Conservation (phyloP, 2,113 vertebrate species). For the Taxidea taxus region DNA sequence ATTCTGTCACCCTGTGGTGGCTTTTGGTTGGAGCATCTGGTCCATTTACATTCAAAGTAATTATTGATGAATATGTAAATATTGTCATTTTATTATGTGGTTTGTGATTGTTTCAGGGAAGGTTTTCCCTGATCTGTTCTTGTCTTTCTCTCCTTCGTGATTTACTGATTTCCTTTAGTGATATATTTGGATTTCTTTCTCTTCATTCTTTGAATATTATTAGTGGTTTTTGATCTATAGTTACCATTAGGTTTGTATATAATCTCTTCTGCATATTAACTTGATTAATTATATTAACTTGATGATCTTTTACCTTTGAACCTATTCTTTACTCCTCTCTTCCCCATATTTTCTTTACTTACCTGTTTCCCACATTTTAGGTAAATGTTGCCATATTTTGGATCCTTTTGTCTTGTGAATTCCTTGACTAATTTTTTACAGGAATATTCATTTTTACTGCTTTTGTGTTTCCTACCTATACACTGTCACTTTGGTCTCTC, state of each 20-base stretch:
- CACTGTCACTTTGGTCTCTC: background rate
- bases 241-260: background rate
- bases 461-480: background rate
- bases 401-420: background rate
- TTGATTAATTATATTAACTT: background rate
- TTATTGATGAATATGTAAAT: background rate
- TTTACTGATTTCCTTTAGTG: background rate
- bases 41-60: background rate
- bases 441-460: background rate
- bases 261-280: background rate
- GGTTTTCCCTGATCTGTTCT: background rate
- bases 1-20: background rate
- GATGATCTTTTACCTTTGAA: background rate
- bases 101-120: background rate
- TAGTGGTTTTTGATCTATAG: background rate
- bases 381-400: background rate
- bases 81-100: background rate
- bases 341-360: background rate
- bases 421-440: background rate
- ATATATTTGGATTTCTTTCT: background rate
- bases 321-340: background rate
- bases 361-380: background rate
- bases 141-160: background rate
- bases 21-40: background rate
- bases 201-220: background rate